Conservation (phyloP, 2,888 invertebrate species). For the Agriopis marginaria region DNA sequence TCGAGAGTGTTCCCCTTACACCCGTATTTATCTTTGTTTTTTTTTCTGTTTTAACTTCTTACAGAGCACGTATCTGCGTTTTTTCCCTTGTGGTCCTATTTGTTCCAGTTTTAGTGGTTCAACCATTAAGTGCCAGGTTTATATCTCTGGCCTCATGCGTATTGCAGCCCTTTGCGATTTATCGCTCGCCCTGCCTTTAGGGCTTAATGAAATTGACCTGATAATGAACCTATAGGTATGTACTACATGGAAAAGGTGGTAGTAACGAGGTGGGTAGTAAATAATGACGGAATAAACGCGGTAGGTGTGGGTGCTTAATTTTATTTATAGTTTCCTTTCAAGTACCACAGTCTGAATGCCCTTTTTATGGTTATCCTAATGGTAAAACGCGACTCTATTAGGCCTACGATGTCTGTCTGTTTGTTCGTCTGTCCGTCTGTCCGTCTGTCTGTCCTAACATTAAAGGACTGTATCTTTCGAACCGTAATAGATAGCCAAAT, state of each 20-base stretch:
- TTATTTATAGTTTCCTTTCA: not conserved
- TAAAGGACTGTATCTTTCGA: no score
- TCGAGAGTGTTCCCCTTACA: no score
- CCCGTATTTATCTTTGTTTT: no score
- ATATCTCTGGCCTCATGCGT: slow-evolving; percentile 32
- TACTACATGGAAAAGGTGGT: slow-evolving; percentile 11
- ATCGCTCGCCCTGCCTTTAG: slow-evolving; percentile 25
- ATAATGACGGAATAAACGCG: not conserved
- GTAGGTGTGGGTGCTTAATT: not conserved
- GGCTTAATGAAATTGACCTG: slow-evolving; percentile 34
- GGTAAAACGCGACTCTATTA: no score
- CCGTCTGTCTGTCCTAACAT: no score
- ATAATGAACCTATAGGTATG: slow-evolving; percentile 16
- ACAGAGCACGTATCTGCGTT: slow-evolving; percentile 38
- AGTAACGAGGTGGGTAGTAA: slow-evolving; percentile 6
- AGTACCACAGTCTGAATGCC: no score
- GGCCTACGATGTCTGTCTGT: no score
- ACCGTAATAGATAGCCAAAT: no score
- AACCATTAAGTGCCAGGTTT: slow-evolving; percentile 49
- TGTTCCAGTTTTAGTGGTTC: slow-evolving; percentile 53
- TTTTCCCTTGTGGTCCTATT: slow-evolving; percentile 37
- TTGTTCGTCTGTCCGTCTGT: no score
- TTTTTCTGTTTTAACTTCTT: not conserved
- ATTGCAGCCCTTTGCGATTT: slow-evolving; percentile 33
- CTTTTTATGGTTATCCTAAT: not conserved